These are phyloP conservation scores for Baryphthengus martii DNA, from an alignment of 2,113 vertebrate genomes.

Conservation along the genomic window DNA sequence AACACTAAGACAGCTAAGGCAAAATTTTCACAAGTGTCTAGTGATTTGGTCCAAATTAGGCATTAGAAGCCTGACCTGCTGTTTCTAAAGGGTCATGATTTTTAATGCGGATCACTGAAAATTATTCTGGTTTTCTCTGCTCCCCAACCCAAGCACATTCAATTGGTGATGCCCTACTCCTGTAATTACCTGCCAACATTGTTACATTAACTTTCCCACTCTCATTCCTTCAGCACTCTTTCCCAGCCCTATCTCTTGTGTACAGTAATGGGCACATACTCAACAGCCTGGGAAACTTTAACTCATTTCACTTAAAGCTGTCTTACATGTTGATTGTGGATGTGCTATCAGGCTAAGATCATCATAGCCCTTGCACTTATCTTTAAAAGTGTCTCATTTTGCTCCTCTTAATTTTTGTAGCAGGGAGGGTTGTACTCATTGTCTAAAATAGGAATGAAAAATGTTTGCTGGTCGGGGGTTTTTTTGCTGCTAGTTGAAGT, in stretches of 20 bases:
- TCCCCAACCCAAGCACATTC: neutral
- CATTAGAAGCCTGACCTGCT: neutral
- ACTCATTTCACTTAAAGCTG: neutral
- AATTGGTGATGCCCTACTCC: neutral
- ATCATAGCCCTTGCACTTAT: neutral
- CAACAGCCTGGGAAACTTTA: neutral
- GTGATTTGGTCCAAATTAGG: neutral
- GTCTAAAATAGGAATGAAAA: neutral
- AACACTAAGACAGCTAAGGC: neutral
- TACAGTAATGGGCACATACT: neutral
- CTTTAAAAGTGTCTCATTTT: neutral
- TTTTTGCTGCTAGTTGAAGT: neutral
- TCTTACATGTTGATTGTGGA: neutral
- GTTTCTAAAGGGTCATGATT: neutral
- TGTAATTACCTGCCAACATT: neutral
- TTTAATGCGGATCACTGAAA: neutral
- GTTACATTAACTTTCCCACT: neutral
- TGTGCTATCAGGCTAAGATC: neutral
- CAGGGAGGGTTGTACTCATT: neutral
- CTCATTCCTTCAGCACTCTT: neutral
- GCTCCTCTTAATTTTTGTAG: neutral
- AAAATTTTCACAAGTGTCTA: neutral
- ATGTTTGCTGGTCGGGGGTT: neutral
- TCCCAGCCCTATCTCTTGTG: neutral
- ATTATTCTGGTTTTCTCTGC: neutral